Evolutionary conservation across 2,888 invertebrate species (phyloP), one percentile per base, ranked within the genome.

Genomic region (Malachius bipustulatus): DNA sequence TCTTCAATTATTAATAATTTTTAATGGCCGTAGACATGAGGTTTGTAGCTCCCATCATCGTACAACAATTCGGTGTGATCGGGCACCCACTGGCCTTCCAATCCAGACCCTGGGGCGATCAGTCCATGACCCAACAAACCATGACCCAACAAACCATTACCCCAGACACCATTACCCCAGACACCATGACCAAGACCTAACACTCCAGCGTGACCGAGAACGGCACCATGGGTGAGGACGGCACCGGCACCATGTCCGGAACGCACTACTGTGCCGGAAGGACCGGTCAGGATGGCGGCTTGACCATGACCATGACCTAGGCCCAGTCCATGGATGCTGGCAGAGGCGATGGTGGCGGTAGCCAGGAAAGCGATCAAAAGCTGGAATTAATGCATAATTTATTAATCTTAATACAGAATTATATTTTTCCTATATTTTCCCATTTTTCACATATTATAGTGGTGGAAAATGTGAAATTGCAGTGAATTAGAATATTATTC

Each of bases 31-130:
- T 46, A 46, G 16, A 46, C 24, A 30, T 38, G 40, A 34, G 51
- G 54, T 46, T 45, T 54, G 52, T 55, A 55, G 16, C 53, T 54
- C 14, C 54, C 55, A 36, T 55, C 55, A 37, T 55, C 54, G 44
- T 48, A 50, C 37, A 54, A 42, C 32, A 50, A 43, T 32, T 54
- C 55, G 36, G 37, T 50, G 34, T 47, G 40, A 36, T 55, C 55
- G 4, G 48, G 55, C 9, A 52, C 46, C 48, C 50, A 53, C 46
- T 52, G 51, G 14, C 53, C 53, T 44, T 52, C 52, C 6, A 19
- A n/a, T 19, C 24, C 24, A n/a, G 24, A 19, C 6, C 24, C 24
- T 19, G 24, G 24, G 6, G 24, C 24, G 24, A 19, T 19, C 6
- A 19, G 24, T 8, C 24, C 24, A n/a, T n/a, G n/a, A n/a, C n/a